These are phyloP conservation scores for Latrodectus geometricus DNA, from an alignment of 1,140 invertebrate species.

Conservation along the genomic window DNA sequence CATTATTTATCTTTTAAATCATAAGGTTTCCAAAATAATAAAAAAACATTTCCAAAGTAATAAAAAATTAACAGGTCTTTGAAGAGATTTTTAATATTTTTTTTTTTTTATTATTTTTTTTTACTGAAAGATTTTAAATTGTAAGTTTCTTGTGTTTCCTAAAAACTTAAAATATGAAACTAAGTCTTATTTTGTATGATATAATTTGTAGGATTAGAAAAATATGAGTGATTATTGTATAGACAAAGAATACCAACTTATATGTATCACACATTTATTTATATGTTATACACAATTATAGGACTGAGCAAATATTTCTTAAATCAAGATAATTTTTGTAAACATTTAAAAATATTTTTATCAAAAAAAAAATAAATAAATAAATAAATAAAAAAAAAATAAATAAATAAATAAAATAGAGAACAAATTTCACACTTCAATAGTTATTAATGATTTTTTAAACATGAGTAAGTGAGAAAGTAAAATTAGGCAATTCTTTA, in stretches of 20 bases:
- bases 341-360: slow-evolving; percentile 34
- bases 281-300: slow-evolving; percentile 56
- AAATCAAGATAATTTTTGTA: slow-evolving; percentile 39
- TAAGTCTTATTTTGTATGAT: too few relatives aligned
- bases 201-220: too few relatives aligned
- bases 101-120: too few relatives aligned
- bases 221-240: not conserved
- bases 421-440: not conserved
- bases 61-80: too few relatives aligned
- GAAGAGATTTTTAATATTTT: too few relatives aligned
- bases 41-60: too few relatives aligned
- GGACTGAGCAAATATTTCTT: slow-evolving; percentile 59
- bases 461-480: slow-evolving; percentile 2
- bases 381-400: too few relatives aligned
- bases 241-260: slow-evolving; percentile 3
- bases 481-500: not conserved
- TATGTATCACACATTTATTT: slow-evolving; percentile 60
- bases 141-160: too few relatives aligned
- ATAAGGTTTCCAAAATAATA: too few relatives aligned
- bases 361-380: slow-evolving; percentile 10
- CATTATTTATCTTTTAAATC: too few relatives aligned
- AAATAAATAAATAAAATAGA: slow-evolving; percentile 29
- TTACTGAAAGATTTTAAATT: too few relatives aligned
- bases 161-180: too few relatives aligned
- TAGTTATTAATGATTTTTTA: not conserved